Evolutionary conservation across 2,888 invertebrate genomes (phyloP).

Genomic region (Leptopilina drosophilae): DNA sequence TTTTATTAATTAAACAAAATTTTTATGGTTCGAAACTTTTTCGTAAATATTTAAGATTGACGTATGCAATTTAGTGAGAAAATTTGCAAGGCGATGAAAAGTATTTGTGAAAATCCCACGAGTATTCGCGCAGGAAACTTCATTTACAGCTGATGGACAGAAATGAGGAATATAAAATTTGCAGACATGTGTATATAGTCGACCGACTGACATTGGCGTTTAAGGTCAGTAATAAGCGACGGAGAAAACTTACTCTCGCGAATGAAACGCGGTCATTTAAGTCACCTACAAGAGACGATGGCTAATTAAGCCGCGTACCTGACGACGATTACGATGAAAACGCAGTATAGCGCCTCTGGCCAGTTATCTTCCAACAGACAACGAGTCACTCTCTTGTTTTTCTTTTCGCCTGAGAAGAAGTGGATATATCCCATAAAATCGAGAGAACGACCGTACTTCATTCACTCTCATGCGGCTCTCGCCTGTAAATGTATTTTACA

Average conservation of each 20-base stretch:
- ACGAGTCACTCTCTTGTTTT: conserved; percentile 43
- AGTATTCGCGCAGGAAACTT: conserved; percentile 19
- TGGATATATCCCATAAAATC: conserved; percentile 56
- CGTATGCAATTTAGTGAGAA: background rate
- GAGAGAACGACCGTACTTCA: conserved; percentile 57
- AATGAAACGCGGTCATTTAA: conserved; percentile 53
- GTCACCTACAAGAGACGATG: conserved; percentile 55
- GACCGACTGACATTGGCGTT: conserved; percentile 28
- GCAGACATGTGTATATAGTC: background rate
- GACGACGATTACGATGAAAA: conserved; percentile 50
- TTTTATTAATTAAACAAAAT: no score
- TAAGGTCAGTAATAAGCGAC: conserved; percentile 25
- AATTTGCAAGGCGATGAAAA: background rate
- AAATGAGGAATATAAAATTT: conserved; percentile 1
- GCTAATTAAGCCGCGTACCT: conserved; percentile 59
- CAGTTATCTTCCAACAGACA: conserved; percentile 39
- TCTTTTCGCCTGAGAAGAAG: conserved; percentile 46
- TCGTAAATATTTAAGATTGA: background rate
- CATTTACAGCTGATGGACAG: conserved; percentile 5
- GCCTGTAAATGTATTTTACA: conserved; percentile 58
- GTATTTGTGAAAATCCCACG: background rate
- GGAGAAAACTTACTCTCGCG: conserved; percentile 23
- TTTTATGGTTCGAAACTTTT: no score
- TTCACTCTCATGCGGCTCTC: conserved; percentile 45
- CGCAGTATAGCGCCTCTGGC: conserved; percentile 43